phyloP scores from a whole-genome alignment of 1,140 invertebrate species.

The Homarus americanus region DNA sequence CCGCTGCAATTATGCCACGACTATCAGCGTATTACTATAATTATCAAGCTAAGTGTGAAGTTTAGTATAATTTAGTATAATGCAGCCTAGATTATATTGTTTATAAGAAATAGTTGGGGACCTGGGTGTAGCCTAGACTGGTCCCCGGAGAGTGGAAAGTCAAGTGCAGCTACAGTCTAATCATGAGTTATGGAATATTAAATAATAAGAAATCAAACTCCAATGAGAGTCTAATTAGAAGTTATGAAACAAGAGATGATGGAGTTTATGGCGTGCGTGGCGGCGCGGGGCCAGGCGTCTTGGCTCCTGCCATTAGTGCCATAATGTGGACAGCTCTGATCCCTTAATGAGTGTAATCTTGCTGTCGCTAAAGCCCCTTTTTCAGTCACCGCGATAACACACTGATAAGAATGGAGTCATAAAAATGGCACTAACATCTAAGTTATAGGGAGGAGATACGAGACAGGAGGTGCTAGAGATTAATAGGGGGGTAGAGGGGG shows the following conservation, averaged over 20 bases:
- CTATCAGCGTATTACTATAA: not conserved
- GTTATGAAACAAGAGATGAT: not conserved
- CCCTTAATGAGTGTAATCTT: constrained; percentile 25
- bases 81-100: not conserved
- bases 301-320: not conserved
- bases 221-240: not conserved
- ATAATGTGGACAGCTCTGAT: not conserved
- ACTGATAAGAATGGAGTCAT: constrained; percentile 6
- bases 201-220: not conserved
- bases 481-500: not conserved
- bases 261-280: not conserved
- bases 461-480: not conserved
- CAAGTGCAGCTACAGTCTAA: not conserved
- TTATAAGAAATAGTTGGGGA: not conserved
- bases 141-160: not conserved
- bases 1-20: not conserved
- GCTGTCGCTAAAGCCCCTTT: constrained; percentile 10
- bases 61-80: not conserved
- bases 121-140: not conserved
- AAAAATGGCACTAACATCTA: constrained; percentile 18
- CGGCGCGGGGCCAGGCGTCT: not conserved
- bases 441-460: not conserved
- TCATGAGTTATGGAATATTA: constrained; percentile 17
- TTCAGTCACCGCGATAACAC: not conserved
- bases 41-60: not conserved